These are phyloP conservation scores for Glyptemys insculpta DNA, from an alignment of 2,797 vertebrate species.

Conservation along the genomic window DNA sequence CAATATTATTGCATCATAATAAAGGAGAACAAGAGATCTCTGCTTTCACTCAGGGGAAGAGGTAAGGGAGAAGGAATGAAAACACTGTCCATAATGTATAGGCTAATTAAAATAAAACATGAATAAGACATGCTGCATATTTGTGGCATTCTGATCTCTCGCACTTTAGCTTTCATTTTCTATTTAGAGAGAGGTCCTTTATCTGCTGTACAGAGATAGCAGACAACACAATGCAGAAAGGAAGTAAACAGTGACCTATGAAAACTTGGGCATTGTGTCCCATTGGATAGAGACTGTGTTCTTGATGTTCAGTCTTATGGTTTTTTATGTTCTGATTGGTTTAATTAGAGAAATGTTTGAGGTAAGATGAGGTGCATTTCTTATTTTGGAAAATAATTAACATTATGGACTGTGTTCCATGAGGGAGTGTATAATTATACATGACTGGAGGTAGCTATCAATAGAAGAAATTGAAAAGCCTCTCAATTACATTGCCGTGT, in stretches of 20 bases:
- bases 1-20: background rate
- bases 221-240: background rate
- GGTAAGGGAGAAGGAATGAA: background rate
- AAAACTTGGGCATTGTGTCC: background rate
- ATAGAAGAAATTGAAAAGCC: background rate
- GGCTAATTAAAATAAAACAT: background rate
- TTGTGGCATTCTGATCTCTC: background rate
- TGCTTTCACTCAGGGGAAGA: background rate
- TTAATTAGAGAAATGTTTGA: conserved; percentile 1
- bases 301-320: background rate
- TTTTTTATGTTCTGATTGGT: background rate
- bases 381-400: background rate
- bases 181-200: background rate
- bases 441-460: background rate
- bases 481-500: background rate
- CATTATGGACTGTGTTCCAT: background rate
- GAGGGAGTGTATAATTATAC: background rate
- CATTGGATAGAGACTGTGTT: background rate
- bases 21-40: background rate
- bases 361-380: background rate
- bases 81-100: background rate
- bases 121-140: rapidly evolving
- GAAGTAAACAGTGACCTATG: background rate
- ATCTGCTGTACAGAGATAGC: background rate
- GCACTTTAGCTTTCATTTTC: background rate